Percentiles rank a stretch among this genome's conserved stretches.
Evolutionary conservation across 2,888 invertebrate species (phyloP).

Genomic region (Aporophyla nigra): DNA sequence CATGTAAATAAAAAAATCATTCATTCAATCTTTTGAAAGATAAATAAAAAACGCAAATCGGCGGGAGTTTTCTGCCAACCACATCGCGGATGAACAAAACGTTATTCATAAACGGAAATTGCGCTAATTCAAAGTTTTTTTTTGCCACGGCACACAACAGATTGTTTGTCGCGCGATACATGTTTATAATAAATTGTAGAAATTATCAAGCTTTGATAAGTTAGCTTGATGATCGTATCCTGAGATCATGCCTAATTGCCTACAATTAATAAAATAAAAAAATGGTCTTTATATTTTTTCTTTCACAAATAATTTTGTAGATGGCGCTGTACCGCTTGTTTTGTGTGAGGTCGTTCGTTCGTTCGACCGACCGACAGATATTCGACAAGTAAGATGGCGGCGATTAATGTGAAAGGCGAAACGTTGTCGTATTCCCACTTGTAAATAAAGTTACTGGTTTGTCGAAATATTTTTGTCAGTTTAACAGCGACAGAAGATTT

Average conservation of each 20-base stretch:
- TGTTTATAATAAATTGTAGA: not conserved
- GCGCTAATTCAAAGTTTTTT: slow-evolving; percentile 31
- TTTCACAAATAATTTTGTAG: slow-evolving; percentile 74
- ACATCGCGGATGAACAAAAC: slow-evolving; percentile 43
- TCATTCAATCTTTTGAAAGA: not conserved
- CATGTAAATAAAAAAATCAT: not conserved
- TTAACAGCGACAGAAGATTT: slow-evolving; percentile 73
- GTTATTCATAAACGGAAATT: slow-evolving; percentile 46
- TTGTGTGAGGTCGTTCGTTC: slow-evolving; percentile 90
- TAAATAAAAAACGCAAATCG: not conserved
- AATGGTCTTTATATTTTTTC: not conserved
- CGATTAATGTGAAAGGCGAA: slow-evolving; percentile 93
- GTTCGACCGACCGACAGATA: slow-evolving; percentile 83
- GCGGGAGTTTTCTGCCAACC: not conserved
- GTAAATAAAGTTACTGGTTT: slow-evolving; percentile 88
- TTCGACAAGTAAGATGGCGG: slow-evolving; percentile 92
- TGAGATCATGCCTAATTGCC: not conserved
- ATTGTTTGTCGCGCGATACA: not conserved
- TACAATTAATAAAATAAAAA: not conserved
- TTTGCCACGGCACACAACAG: not conserved
- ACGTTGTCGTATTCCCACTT: slow-evolving; percentile 90
- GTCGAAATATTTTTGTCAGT: slow-evolving; percentile 77
- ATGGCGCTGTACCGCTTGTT: slow-evolving; percentile 91
- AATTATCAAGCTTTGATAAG: not conserved
- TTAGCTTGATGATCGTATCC: not conserved